These are phyloP conservation scores for Aphrocallistes beatrix DNA, from an alignment of 37 sponge, comb jelly and placozoan species.

Conservation along the genomic window DNA sequence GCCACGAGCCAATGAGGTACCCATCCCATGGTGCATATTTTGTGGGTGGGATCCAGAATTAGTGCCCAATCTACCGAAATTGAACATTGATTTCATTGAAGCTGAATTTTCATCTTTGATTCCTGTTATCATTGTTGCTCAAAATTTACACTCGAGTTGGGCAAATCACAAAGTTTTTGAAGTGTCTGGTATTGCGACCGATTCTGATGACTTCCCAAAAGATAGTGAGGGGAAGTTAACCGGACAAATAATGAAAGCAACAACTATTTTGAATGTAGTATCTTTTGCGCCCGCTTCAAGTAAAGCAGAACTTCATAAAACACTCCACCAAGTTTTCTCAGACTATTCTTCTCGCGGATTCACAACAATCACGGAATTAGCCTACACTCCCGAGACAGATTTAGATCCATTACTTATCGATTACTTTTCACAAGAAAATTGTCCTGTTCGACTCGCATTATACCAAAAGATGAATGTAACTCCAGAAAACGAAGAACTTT, in stretches of 20 bases:
- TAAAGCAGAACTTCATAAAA: neutral
- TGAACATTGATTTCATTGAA: conserved; percentile 28
- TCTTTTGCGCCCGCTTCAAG: neutral
- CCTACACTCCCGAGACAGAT: neutral
- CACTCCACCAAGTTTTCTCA: conserved; percentile 14
- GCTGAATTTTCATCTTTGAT: neutral
- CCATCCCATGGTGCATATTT: conserved; percentile 33
- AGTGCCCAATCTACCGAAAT: conserved; percentile 21
- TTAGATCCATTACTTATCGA: neutral
- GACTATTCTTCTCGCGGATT: conserved; percentile 33
- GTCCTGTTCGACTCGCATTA: conserved; percentile 18
- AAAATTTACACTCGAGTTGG: conserved; percentile 27
- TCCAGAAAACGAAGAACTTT: neutral
- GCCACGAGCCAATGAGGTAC: neutral
- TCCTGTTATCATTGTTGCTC: conserved; percentile 28
- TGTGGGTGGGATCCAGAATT: conserved; percentile 33
- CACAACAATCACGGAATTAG: conserved; percentile 54
- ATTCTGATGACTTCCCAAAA: conserved; percentile 8
- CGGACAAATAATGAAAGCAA: conserved; percentile 24
- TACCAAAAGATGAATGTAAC: neutral
- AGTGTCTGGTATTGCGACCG: neutral
- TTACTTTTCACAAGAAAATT: neutral
- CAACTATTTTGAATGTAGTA: neutral
- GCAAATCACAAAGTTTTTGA: conserved; percentile 33
- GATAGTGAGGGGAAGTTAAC: conserved; percentile 29